Base-by-base conservation (phyloP, 2,113 vertebrate species). In the Isurus oxyrinchus region DNA sequence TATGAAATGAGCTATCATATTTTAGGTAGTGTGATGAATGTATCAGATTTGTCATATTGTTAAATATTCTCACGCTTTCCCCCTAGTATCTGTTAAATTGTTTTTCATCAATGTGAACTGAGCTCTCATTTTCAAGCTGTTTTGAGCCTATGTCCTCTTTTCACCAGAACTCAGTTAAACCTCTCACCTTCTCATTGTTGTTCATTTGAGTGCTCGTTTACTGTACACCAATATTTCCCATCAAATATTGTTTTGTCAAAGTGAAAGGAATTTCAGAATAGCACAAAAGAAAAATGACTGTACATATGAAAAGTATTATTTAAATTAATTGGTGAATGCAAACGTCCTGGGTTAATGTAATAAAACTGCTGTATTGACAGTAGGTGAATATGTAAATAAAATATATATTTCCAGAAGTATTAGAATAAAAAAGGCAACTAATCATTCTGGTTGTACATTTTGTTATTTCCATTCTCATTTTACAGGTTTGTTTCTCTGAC, bases 381-480 rank as follows among this genome's bases (percentile, higher is more conserved):
- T 40, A 40, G 90, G 59, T 94, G 61, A 61, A 94, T n/a, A 10
- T 93, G 59, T 66, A 94, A 94, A 94, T 94, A 14, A 63, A 94
- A 66, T 94, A 94, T 94, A 63, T 94, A 94, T 94, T 94, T 94
- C 19, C 14, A 63, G 4, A 63, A 63, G 57, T 94, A 63, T 94
- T 94, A 94, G 14, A 94, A 94, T 66, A 94, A 94, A 63, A 40
- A 61, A 61, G 5, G 61, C 59, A 59, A 93, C 88, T 63, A 40
- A 44, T 40, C n/a, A 23, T 16, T 40, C 40, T 40, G 40, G 31
- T 35, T 93, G 57, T 61, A 93, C 57, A 61, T 61, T 61, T 61
- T 93, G 90, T 93, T 93, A 19, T 5, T 16, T 61, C 31, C 8
- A 8, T 66, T 94, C 35, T n/a, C 59, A 3, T 40, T 49, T 66